Evolutionary conservation across 2,888 invertebrate genomes (phyloP).

Genomic region (Heteropelma amictum): DNA sequence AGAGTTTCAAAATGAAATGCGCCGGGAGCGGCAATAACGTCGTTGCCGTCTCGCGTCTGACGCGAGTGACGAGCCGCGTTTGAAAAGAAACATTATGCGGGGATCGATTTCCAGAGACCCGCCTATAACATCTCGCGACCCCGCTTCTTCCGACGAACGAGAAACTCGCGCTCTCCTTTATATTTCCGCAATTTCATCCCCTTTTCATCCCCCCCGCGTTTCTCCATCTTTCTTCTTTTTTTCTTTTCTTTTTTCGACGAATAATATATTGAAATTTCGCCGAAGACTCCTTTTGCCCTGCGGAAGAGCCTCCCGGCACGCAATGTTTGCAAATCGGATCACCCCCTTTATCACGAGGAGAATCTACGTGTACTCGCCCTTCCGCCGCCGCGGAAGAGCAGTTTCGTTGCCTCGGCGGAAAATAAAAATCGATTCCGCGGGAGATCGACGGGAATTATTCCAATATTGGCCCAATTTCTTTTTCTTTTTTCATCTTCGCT

Average conservation of each 20-base stretch:
- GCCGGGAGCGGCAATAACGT: slow-evolving; percentile 59
- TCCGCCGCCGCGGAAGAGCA: background rate
- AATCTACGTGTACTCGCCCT: slow-evolving; percentile 3
- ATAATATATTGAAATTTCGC: slow-evolving; percentile 54
- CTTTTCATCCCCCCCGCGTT: background rate
- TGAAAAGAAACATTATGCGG: slow-evolving; percentile 56
- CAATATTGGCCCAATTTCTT: too few relatives aligned
- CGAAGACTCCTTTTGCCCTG: slow-evolving; percentile 37
- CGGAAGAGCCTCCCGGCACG: slow-evolving; percentile 47
- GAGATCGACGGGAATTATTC: too few relatives aligned
- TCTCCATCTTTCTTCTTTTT: background rate
- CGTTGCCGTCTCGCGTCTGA: slow-evolving; percentile 25
- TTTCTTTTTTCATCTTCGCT: too few relatives aligned
- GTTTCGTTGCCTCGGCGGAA: too few relatives aligned
- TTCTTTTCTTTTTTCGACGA: slow-evolving; percentile 20
- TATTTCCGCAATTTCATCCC: slow-evolving; percentile 24
- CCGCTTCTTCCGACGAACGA: slow-evolving; percentile 39
- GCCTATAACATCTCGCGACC: slow-evolving; percentile 11
- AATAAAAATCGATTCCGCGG: too few relatives aligned
- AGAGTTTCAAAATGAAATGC: slow-evolving; percentile 57
- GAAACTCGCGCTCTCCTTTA: too few relatives aligned
- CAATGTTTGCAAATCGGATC: slow-evolving; percentile 57
- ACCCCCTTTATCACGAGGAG: slow-evolving; percentile 50
- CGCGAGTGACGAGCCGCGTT: too few relatives aligned
- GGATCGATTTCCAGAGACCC: slow-evolving; percentile 48